Evolutionary conservation across 2,888 invertebrate species (phyloP).

Genomic region (Amphimallon solstitiale): DNA sequence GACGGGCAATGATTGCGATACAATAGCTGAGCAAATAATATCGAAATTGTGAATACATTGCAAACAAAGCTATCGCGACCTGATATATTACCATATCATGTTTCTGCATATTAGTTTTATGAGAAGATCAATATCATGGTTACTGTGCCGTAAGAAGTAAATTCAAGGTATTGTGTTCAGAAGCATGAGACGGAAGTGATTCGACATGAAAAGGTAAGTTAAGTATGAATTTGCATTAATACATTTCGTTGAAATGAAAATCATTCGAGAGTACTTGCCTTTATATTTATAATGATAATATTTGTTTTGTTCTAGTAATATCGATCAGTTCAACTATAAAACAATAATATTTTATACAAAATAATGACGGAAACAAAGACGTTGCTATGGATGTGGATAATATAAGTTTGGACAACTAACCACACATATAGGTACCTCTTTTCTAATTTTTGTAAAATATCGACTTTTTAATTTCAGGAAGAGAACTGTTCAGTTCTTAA

Average conservation of each 20-base stretch:
- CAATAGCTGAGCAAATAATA: neutral
- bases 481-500: too few species aligned
- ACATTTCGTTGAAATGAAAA: neutral
- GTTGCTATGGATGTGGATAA: too few species aligned
- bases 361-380: too few species aligned
- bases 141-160: neutral
- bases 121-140: slow-evolving; percentile 5
- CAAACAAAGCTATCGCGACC: neutral
- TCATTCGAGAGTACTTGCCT: slow-evolving; percentile 3
- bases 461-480: too few species aligned
- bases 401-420: too few species aligned
- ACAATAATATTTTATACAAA: too few species aligned
- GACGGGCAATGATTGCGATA: too few species aligned
- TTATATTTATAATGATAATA: too few species aligned
- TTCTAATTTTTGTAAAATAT: too few species aligned
- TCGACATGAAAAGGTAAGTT: slow-evolving; percentile 18
- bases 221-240: slow-evolving; percentile 15
- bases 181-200: slow-evolving; percentile 16
- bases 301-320: too few species aligned
- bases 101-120: slow-evolving; percentile 11
- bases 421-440: too few species aligned
- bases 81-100: slow-evolving; percentile 7
- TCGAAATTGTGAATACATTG: neutral
- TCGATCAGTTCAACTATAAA: too few species aligned
- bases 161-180: slow-evolving; percentile 17